These are phyloP conservation scores for Tarsius wallacei DNA, from an alignment of 2,797 vertebrate genomes.

Conservation along the genomic window DNA sequence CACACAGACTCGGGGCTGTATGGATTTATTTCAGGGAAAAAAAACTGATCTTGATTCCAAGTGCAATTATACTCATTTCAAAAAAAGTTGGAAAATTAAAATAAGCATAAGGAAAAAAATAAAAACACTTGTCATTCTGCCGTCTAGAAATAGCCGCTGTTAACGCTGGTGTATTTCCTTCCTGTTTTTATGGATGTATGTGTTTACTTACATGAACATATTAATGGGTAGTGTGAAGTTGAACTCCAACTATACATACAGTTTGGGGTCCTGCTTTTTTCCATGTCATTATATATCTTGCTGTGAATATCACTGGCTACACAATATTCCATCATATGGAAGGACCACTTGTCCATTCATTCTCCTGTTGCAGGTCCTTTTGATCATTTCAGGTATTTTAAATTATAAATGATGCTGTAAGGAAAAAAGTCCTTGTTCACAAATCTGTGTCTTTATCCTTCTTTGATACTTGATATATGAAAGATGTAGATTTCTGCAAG, in stretches of 20 bases:
- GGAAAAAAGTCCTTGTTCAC: neutral
- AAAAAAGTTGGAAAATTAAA: neutral
- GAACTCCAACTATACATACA: neutral
- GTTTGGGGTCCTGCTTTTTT: slow-evolving; percentile 20
- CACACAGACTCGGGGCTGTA: neutral
- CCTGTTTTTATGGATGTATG: neutral
- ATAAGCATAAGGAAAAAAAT: neutral
- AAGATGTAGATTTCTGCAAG: slow-evolving; percentile 10
- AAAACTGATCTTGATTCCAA: neutral
- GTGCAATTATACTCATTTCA: slow-evolving; percentile 30
- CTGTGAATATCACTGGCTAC: neutral
- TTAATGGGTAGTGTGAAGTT: slow-evolving; percentile 16
- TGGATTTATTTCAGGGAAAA: neutral
- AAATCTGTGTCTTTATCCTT: neutral
- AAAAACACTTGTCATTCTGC: neutral
- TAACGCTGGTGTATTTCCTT: neutral
- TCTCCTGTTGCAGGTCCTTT: neutral
- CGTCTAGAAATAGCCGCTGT: neutral
- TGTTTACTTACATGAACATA: slow-evolving; percentile 7
- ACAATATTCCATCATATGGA: neutral
- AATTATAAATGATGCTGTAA: slow-evolving; percentile 15
- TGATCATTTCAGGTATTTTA: neutral
- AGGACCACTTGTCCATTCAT: neutral
- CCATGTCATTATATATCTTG: neutral
- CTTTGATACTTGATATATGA: neutral